Evolutionary conservation across 1,140 invertebrate species (phyloP), one percentile per base, ranked within the genome.

Genomic region (Rhyzopertha dominica): DNA sequence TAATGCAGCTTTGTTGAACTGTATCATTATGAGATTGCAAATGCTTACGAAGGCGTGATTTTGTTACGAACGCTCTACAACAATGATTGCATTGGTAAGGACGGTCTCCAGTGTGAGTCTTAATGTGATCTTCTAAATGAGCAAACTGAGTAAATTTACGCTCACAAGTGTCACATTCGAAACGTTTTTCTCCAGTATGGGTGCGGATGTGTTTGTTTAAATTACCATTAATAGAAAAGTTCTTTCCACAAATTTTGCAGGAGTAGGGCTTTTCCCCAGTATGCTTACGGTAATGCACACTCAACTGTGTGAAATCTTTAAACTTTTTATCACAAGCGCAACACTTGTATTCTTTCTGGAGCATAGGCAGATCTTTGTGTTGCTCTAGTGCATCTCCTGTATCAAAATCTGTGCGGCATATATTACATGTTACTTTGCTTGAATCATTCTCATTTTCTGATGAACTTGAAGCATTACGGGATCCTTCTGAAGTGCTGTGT

Each of bases 231-330:
- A 61, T 59, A 7, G 61, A 60, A 51, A 68, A 68, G 20, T 56
- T 52, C 70, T 94, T 95, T 24, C 78, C 76, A 61, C 90, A 93
- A 29, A 77, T 74, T 43, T 77, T 72, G 70, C 90, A 94, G 42
- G 77, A 70, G 62, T 84, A 90, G 5, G 89, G 89, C 59, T 87
- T 87, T 49, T 81, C 75, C 12, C 79, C 85, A 40, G 79, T 87
- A 66, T 94, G 90, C 31, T 54, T 56, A 10, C 61, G 51, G 2
- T 44, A 35, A 41, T 66, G 63, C 2, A 61, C 56, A 29, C 55
- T 61, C 28, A 63, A 43, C 23, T 62, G 58, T n/a, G 56, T 56
- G 35, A 53, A 60, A 40, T 62, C 58, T 7, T 54, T 39, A 19
- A 62, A 62, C 23, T 30, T 31, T 45, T 62, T 62, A 23, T 43